phyloP scores from a whole-genome alignment of 2,113 vertebrate genomes.

The Hystrix brachyura region DNA sequence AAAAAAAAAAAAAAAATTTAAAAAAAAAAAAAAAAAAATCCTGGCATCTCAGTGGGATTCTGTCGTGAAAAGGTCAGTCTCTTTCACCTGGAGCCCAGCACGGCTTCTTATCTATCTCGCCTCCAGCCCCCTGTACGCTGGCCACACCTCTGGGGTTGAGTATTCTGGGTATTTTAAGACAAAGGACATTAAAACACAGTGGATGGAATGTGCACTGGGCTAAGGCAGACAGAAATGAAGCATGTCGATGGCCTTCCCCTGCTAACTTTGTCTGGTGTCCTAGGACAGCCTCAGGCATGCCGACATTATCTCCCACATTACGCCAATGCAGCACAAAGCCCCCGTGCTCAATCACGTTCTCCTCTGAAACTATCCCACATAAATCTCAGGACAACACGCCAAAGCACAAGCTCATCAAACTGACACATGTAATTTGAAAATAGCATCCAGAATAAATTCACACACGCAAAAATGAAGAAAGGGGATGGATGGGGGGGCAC shows the following conservation, averaged over 20 bases:
- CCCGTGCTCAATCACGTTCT: not conserved
- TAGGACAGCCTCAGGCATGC: slow-evolving; percentile 16
- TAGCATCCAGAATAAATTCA: slow-evolving; percentile 71
- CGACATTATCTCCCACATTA: not conserved
- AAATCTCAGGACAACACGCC: slow-evolving; percentile 62
- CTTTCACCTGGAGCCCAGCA: not conserved
- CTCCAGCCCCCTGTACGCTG: not conserved
- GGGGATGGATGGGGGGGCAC: slow-evolving; percentile 1
- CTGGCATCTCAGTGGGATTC: not conserved
- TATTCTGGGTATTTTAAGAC: slow-evolving; percentile 17
- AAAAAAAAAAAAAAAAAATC: not conserved
- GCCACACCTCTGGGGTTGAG: slow-evolving; percentile 7
- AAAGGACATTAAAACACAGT: slow-evolving; percentile 8
- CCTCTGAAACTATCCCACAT: slow-evolving; percentile 40
- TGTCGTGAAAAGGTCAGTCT: not conserved
- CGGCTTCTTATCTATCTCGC: not conserved
- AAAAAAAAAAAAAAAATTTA: too few relatives aligned
- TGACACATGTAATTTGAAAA: slow-evolving; percentile 76
- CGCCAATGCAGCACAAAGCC: slow-evolving; percentile 18
- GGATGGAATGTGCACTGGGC: not conserved
- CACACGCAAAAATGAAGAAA: slow-evolving; percentile 55
- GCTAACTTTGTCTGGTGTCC: not conserved
- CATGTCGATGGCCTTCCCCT: not conserved
- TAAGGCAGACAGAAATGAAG: not conserved
- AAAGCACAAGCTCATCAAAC: slow-evolving; percentile 66